Base-by-base conservation (phyloP, 2,888 invertebrate species). In the Yponomeuta sedellus region DNA sequence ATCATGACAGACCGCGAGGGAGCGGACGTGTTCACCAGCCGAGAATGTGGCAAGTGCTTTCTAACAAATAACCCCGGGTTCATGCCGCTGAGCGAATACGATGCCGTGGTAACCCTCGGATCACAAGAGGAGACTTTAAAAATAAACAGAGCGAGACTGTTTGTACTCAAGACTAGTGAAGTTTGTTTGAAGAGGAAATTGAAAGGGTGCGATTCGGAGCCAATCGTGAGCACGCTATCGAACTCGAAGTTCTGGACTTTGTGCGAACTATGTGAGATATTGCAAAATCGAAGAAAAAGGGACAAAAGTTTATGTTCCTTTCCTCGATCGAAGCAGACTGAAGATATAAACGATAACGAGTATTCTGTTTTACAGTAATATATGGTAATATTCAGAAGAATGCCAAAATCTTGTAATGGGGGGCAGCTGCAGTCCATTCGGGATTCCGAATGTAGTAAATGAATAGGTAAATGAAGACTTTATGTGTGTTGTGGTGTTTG, bases 31-130 rank as follows among this genome's bases (percentile, higher is more conserved):
- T 81, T 85, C 68, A 67, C 69, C 1, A 67, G 70, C 2, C 67
- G 77, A 3, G 70, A 71, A 11, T 85, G 86, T 70, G 82, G 79
- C 0, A 68, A 63, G 2, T 86, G 86, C 67, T 83, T 81, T 69
- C 69, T 86, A 40, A 85, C 86, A 0, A 85, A 85, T 68, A 85
- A 86, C 69, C 77, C 70, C 64, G 85, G 83, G 0, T 82, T 86
- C 66, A 67, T 85, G 10, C 85, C 85, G 10, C 69, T 80, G 68
- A 73, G 74, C 65, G 81, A 82, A 67, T 86, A 77, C 69, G 85
- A 86, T 61, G 86, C 85, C 0, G 70, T 86, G 0, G 68, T 86
- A 0, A 70, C 79, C 1, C 67, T 73, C 34, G 79, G 77, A 2
- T 73, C 16, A 76, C 20, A 22, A 4, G 11, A 44, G 22, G 22